Evolutionary conservation across 2,797 vertebrate species (phyloP), one percentile per base, ranked within the genome.

Genomic region (Parambassis ranga): DNA sequence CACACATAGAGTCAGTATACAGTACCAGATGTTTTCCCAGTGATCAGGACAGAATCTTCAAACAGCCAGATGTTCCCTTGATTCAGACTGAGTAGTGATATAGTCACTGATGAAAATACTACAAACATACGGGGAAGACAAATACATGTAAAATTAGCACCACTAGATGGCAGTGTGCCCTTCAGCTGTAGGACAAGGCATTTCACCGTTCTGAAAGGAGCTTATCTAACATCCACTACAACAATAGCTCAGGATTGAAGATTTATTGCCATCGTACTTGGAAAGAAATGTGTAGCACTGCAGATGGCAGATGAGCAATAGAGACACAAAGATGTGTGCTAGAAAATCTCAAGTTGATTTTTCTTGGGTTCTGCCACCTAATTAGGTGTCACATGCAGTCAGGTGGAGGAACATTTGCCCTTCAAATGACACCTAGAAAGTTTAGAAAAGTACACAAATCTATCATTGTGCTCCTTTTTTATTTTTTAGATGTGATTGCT

Each of bases 31-130:
- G 92, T 81, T 91, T 93, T 95, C 47, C 91, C 93, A 71, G 93
- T 94, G 82, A 98, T 94, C 75, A 95, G 85, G 75, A 97, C 79
- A 3, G 88, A 93, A 62, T 98, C 95, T 79, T 97, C 93, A 91
- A 95, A 97, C 10, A 97, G 84, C 95, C 95, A 97, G 74, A 97
- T 89, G 90, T 96, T 96, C 59, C 95, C 96, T 88, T 92, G 94
- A 69, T 84, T 95, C 89, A 93, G 89, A 20, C 91, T 89, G 13
- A 93, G 89, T 57, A 97, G 87, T 0, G 94, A 90, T 68, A 96
- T 79, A 0, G 93, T 95, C 75, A 97, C 91, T 0, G 94, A 96
- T 0, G 96, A 96, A 81, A 95, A 98, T 82, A 96, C 96, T 98
- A 88, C 28, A 64, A 23, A 8, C 4, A 14, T 43, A 36, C 8